Conservation (phyloP, 2,113 vertebrate genomes). For the Rhabdornis inornatus region DNA sequence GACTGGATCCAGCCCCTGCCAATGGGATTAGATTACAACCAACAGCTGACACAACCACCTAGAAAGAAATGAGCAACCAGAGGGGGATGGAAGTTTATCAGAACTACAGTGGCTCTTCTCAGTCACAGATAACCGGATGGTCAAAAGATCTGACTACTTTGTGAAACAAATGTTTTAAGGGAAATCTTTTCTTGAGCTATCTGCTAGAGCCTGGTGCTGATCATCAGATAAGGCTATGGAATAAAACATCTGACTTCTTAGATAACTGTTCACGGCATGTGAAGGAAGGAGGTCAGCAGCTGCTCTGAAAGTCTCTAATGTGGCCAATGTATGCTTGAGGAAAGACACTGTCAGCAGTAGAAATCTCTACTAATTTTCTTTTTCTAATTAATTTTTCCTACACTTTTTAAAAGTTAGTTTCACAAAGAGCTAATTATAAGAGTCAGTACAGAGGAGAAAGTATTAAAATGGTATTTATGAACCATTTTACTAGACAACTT, state of each 20-base stretch:
- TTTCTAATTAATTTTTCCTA: not conserved
- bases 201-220: not conserved
- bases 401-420: not conserved
- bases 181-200: not conserved
- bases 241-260: not conserved
- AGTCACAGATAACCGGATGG: not conserved
- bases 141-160: not conserved
- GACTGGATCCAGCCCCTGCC: not conserved
- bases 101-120: not conserved
- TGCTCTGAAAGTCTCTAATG: not conserved
- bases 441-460: not conserved
- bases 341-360: not conserved
- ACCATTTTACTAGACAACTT: not conserved
- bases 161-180: not conserved
- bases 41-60: not conserved
- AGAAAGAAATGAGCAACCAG: not conserved
- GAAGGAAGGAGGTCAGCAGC: not conserved
- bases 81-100: not conserved
- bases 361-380: not conserved
- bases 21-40: not conserved
- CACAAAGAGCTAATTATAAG: not conserved
- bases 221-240: not conserved
- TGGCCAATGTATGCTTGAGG: not conserved
- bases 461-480: not conserved
- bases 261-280: not conserved